A percentile compares a stretch with the other conserved stretches of the same genome.
Evolutionary conservation across 2,888 invertebrate genomes (phyloP).

Genomic region (Odontocerum albicorne): DNA sequence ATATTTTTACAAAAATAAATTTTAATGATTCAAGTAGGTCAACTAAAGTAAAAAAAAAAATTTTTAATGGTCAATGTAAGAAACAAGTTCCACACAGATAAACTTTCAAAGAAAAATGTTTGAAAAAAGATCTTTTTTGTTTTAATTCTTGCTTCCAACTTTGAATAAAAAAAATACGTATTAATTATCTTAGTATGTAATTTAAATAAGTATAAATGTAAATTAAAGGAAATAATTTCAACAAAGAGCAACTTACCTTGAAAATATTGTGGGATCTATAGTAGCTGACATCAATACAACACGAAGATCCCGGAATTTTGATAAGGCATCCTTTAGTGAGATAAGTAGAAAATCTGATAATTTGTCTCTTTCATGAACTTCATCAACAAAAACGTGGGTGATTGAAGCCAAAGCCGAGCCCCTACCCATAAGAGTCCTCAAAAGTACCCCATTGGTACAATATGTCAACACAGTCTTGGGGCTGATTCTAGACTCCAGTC

Average conservation of each 20-base stretch:
- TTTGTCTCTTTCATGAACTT: constrained; percentile 93
- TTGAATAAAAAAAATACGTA: too few relatives aligned
- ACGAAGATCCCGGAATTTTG: constrained; percentile 70
- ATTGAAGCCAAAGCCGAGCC: constrained; percentile 69
- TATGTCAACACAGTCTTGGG: constrained; percentile 82
- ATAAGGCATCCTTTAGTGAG: constrained; percentile 75
- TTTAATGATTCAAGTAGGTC: too few relatives aligned
- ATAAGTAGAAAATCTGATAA: constrained; percentile 92
- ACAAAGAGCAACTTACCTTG: constrained; percentile 47
- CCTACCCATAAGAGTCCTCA: constrained; percentile 85
- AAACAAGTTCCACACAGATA: too few relatives aligned
- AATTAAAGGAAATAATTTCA: not conserved
- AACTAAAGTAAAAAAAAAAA: too few relatives aligned
- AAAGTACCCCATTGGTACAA: constrained; percentile 88
- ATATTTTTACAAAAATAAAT: too few relatives aligned
- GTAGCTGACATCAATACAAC: constrained; percentile 95
- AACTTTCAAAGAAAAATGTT: too few relatives aligned
- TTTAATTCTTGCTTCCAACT: too few relatives aligned
- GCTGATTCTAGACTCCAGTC: constrained; percentile 82
- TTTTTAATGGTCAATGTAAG: too few relatives aligned
- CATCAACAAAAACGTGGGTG: constrained; percentile 90
- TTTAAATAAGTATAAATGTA: not conserved
- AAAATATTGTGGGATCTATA: constrained; percentile 79
- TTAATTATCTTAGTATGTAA: not conserved
- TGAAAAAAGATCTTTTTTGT: too few relatives aligned